Conservation (phyloP, 2,113 vertebrate genomes). For the Catharus fuscescens region DNA sequence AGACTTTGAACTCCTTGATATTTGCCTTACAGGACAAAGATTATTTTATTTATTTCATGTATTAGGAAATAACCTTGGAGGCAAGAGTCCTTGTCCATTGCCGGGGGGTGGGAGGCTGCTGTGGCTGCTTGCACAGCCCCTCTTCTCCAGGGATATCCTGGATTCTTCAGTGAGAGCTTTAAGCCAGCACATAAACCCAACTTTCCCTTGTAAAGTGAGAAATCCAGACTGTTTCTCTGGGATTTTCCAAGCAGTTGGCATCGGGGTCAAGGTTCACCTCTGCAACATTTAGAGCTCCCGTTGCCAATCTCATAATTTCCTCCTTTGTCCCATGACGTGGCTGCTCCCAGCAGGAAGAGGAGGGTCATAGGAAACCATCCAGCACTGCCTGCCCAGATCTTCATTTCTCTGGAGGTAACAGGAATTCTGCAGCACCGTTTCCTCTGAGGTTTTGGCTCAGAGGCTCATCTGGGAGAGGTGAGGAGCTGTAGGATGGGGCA, state of each 20-base stretch:
- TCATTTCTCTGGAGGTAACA: neutral
- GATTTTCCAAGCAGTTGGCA: neutral
- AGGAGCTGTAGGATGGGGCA: neutral
- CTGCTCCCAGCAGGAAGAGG: neutral
- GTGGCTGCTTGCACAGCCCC: neutral
- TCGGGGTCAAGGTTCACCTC: neutral
- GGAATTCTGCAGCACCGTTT: fast-evolving
- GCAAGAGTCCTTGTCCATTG: neutral
- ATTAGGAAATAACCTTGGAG: neutral
- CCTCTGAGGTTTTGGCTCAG: neutral
- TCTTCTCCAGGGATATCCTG: neutral
- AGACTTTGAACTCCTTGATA: neutral
- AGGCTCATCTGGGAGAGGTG: neutral
- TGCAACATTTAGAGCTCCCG: fast-evolving
- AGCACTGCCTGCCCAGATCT: fast-evolving
- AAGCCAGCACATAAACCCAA: neutral
- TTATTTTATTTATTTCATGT: neutral
- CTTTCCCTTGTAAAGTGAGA: neutral
- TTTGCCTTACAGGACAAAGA: neutral
- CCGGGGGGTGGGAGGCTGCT: neutral
- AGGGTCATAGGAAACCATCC: fast-evolving
- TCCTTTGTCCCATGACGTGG: neutral
- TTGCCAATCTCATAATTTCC: neutral
- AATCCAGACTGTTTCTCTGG: neutral
- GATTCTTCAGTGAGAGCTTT: neutral